Evolutionary conservation across 2,888 invertebrate genomes (phyloP), one percentile per base, ranked within the genome.

Genomic region (Xestia xanthographa): DNA sequence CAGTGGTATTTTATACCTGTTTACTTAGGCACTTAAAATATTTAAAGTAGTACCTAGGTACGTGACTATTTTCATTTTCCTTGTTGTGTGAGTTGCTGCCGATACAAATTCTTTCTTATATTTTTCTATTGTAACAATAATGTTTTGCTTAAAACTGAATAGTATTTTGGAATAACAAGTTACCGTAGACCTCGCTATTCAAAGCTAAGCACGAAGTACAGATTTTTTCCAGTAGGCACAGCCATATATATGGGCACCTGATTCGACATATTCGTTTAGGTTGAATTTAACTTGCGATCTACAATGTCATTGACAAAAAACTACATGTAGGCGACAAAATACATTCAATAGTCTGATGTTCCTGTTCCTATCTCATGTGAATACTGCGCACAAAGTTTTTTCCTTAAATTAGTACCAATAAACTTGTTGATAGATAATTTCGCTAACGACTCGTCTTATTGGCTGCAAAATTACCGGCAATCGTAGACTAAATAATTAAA

Each of bases 1-100:
- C 75, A 79, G 65, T 72, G 87, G 90, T 90, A 79, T 80, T 90
- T 88, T 89, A 86, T 89, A 88, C 88, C 82, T 88, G 75, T 88
- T 87, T 86, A 87, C 84, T 82, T 82, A 83, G 62, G 70, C 56
- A 79, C 66, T 77, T 72, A 58, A 80, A 86, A 79, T 75, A 75
- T 86, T 85, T 68, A 53, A 77, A 79, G 43, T 70, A 53, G 60
- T 78, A 29, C 29, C 17, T 76, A 69, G 8, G 38, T 26, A 73
- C 79, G 78, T 80, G 84, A 74, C 73, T 84, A 62, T 80, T 67
- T 77, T 43, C 14, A 70, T 87, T 75, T 66, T 66, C 67, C 70
- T 77, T 22, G 70, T 62, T 66, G 50, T 66, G 20, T 43, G 38
- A 41, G 4, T 53, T n/a, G 17, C 20, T 62, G 58, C 50, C 67